Conservation (phyloP, 2,113 vertebrate species). For the Glaucomys volans region DNA sequence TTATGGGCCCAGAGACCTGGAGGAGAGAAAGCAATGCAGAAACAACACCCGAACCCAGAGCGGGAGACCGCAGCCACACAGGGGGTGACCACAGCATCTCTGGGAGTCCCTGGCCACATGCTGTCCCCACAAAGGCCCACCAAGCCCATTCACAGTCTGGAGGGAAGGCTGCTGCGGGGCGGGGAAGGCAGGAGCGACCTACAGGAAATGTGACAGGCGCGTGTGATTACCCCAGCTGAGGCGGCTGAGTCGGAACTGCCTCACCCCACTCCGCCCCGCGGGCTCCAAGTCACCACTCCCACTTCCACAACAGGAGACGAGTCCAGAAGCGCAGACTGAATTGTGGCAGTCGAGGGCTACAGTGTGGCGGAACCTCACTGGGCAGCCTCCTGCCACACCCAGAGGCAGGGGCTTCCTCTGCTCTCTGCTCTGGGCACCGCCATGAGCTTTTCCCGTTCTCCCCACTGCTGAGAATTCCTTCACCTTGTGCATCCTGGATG, state of each 20-base stretch:
- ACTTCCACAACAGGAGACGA: not conserved
- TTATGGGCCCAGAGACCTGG: not conserved
- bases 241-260: not conserved
- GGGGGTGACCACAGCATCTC: fast-evolving
- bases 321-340: fast-evolving
- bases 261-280: fast-evolving
- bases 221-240: not conserved
- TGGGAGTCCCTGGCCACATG: fast-evolving
- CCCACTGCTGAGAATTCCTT: too few species aligned
- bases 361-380: fast-evolving
- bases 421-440: not conserved
- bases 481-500: not conserved
- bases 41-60: fast-evolving
- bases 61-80: fast-evolving
- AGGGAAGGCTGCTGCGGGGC: not conserved
- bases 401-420: not conserved
- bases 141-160: too few species aligned
- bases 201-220: fast-evolving
- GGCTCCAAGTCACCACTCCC: not conserved
- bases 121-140: not conserved
- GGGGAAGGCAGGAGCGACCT: fast-evolving
- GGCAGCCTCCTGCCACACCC: not conserved
- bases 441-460: fast-evolving
- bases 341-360: fast-evolving
- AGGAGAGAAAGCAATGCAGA: not conserved